Conservation (phyloP, 2,113 vertebrate species). For the Plectropomus leopardus region DNA sequence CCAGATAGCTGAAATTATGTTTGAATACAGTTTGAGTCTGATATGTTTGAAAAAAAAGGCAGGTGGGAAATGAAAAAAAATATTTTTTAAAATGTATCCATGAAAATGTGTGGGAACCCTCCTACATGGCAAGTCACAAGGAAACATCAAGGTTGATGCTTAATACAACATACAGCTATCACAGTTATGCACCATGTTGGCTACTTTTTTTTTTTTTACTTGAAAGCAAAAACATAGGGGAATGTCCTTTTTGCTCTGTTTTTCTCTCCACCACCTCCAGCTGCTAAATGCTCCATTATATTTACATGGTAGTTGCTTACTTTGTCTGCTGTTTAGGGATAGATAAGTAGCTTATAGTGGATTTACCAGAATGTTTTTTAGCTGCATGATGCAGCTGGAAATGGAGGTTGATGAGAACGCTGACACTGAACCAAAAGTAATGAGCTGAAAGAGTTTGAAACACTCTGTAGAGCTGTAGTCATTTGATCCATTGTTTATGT, state of each 20-base stretch:
- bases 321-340: conserved; percentile 3
- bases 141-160: too few relatives aligned
- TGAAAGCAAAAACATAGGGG: background rate
- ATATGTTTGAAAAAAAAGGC: too few relatives aligned
- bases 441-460: background rate
- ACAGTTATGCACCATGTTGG: too few relatives aligned
- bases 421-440: background rate
- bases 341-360: background rate
- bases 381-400: background rate
- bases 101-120: too few relatives aligned
- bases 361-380: background rate
- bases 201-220: too few relatives aligned
- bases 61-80: too few relatives aligned
- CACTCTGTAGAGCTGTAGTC: background rate
- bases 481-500: background rate
- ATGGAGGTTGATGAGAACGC: background rate
- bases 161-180: too few relatives aligned
- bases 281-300: background rate
- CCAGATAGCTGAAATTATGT: too few relatives aligned
- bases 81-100: too few relatives aligned
- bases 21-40: too few relatives aligned
- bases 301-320: background rate
- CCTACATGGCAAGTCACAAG: background rate
- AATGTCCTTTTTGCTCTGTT: background rate
- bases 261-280: too few relatives aligned